Percentiles rank a stretch among this genome's conserved stretches.
These are phyloP conservation scores for Bambusicola thoracicus DNA, from an alignment of 2,113 vertebrate species.

Conservation along the genomic window DNA sequence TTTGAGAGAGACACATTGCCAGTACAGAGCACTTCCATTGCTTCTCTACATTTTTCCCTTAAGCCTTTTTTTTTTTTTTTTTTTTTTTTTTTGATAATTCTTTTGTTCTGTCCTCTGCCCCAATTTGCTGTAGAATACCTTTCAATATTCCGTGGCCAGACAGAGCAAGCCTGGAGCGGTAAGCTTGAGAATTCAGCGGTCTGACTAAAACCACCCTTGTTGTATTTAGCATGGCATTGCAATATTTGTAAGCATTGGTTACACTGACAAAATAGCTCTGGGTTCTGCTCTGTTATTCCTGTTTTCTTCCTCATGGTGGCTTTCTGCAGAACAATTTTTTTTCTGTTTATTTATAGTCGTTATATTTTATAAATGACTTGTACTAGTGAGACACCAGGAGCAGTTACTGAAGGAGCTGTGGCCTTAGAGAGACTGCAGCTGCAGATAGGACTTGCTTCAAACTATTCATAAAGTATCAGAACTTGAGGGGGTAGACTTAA, in stretches of 20 bases:
- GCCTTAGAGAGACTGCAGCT: background rate
- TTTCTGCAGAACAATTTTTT: background rate
- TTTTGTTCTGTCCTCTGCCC: conserved; percentile 85
- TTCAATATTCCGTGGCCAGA: conserved; percentile 99
- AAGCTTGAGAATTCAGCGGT: conserved; percentile 82
- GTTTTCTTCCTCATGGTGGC: conserved; percentile 35
- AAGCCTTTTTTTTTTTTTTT: background rate
- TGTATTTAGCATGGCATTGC: conserved; percentile 71
- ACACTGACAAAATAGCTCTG: conserved; percentile 66
- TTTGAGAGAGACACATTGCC: conserved; percentile 26
- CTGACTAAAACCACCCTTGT: conserved; percentile 63
- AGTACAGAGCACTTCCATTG: background rate
- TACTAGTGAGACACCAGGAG: background rate
- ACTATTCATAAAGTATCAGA: background rate
- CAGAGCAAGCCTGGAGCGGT: conserved; percentile 94
- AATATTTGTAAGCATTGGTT: conserved; percentile 71
- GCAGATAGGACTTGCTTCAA: background rate
- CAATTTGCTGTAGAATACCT: conserved; percentile 93
- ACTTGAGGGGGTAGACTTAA: background rate
- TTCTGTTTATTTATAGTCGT: background rate
- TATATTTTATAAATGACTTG: background rate
- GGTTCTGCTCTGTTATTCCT: conserved; percentile 31
- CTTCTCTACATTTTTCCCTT: conserved; percentile 53
- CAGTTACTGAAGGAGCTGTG: background rate
- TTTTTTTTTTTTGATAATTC: conserved; percentile 67